Evolutionary conservation across 1,140 invertebrate species (phyloP).

Genomic region (Listronotus bonariensis): DNA sequence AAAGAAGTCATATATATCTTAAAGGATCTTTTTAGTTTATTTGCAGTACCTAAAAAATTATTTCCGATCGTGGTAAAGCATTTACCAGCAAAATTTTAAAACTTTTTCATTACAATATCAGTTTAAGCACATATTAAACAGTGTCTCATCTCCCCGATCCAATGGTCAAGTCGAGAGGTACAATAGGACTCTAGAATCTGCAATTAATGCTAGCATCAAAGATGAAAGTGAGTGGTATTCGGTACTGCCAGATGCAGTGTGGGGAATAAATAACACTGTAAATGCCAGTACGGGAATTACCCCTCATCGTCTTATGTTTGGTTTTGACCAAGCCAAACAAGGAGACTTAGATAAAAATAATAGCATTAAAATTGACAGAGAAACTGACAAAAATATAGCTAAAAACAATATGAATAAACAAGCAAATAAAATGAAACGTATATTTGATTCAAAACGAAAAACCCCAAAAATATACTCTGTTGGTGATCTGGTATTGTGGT

Average conservation of each 20-base stretch:
- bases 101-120: not conserved
- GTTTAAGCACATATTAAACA: constrained; percentile 10
- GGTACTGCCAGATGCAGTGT: constrained; percentile 9
- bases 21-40: constrained; percentile 3
- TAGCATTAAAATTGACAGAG: too few relatives aligned
- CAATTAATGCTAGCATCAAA: constrained; percentile 3
- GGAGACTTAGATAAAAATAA: too few relatives aligned
- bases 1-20: not conserved
- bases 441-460: too few relatives aligned
- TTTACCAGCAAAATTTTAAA: constrained; percentile 1
- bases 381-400: too few relatives aligned
- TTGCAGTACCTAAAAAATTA: constrained; percentile 1
- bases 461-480: too few relatives aligned
- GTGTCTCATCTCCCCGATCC: not conserved
- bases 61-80: constrained; percentile 1
- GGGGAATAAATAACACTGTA: constrained; percentile 11
- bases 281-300: constrained; percentile 6
- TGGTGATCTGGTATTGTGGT: too few relatives aligned
- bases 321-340: too few relatives aligned
- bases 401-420: too few relatives aligned
- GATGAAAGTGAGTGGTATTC: constrained; percentile 11
- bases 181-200: not conserved
- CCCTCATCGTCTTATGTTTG: constrained; percentile 9
- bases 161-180: constrained; percentile 13
- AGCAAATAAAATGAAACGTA: too few relatives aligned